Percentiles rank a stretch among this genome's conserved stretches.
Evolutionary conservation across 2,113 vertebrate species (phyloP).

Genomic region (Tyrannus savana): DNA sequence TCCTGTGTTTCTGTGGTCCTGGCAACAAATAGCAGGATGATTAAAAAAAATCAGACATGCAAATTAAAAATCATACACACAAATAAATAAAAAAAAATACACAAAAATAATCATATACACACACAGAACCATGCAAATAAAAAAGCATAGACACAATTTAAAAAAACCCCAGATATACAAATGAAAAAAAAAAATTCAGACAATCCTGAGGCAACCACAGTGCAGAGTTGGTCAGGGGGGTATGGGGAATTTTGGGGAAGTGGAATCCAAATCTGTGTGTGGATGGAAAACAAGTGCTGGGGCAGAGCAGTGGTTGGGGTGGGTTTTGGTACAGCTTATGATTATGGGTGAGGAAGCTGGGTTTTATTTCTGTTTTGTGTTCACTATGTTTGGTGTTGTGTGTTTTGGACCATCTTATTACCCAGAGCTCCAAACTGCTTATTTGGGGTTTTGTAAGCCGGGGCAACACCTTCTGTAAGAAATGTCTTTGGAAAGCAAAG

Average conservation of each 20-base stretch:
- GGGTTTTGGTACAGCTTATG: background rate
- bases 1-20: background rate
- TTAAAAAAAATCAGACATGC: background rate
- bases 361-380: background rate
- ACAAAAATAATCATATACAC: background rate
- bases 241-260: background rate
- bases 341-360: background rate
- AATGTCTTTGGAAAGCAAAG: background rate
- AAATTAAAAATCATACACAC: background rate
- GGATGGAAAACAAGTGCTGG: background rate
- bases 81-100: background rate
- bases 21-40: background rate
- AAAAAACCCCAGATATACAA: background rate
- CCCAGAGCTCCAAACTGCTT: background rate
- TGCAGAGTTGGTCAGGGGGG: background rate
- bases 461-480: background rate
- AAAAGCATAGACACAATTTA: background rate
- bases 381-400: background rate
- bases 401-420: background rate
- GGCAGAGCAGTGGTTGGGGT: background rate
- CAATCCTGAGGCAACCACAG: background rate
- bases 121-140: no score
- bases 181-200: background rate
- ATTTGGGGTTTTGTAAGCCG: background rate
- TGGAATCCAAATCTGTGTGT: background rate